These are phyloP conservation scores for Trachelipus rathkii DNA, from an alignment of 1,140 invertebrate species.

Conservation along the genomic window DNA sequence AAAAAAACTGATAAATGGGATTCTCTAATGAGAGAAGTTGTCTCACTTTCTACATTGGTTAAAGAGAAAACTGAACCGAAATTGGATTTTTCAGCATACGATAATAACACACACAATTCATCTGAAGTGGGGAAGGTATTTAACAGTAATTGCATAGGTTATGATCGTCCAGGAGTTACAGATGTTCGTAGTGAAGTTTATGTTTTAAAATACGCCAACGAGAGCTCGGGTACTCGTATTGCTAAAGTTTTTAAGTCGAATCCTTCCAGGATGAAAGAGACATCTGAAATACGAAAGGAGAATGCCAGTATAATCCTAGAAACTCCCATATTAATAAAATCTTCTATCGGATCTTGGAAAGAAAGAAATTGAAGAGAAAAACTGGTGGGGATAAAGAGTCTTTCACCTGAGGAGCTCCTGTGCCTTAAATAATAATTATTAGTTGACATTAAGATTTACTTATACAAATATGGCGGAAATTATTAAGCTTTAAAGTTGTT, in stretches of 20 bases:
- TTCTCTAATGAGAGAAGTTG: background rate
- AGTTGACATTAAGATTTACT: too few relatives aligned
- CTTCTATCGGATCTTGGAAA: too few relatives aligned
- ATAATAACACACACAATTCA: background rate
- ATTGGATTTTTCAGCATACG: background rate
- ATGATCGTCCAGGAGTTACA: background rate
- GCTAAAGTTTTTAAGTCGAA: background rate
- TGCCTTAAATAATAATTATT: too few relatives aligned
- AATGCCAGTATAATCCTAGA: too few relatives aligned
- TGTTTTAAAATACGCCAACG: background rate
- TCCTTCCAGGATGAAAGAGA: background rate
- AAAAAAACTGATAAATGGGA: slow-evolving; percentile 5
- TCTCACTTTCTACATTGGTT: background rate
- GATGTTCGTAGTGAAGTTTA: background rate
- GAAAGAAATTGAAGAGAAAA: too few relatives aligned
- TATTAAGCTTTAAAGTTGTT: too few relatives aligned
- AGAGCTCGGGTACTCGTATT: background rate
- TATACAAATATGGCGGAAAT: too few relatives aligned
- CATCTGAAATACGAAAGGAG: background rate
- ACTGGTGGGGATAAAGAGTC: too few relatives aligned
- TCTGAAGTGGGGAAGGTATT: background rate
- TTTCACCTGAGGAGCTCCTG: too few relatives aligned
- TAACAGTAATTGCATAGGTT: background rate
- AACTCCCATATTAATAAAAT: too few relatives aligned
- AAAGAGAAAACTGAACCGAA: background rate